phyloP scores from a whole-genome alignment of 2,888 invertebrate species.

The Orthosia gracilis region DNA sequence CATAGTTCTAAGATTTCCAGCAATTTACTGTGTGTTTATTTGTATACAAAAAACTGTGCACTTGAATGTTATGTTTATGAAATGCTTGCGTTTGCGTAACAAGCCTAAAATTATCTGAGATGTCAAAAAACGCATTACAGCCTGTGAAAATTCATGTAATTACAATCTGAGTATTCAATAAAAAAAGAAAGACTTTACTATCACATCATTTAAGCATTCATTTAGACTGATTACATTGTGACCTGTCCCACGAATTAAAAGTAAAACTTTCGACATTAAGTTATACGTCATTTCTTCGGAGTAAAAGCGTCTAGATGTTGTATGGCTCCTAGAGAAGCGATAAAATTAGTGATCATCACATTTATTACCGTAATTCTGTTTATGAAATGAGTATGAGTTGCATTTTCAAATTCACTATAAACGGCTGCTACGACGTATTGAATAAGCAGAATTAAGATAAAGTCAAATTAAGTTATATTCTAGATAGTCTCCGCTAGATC shows the following conservation, averaged over 20 bases:
- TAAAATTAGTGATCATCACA: slow-evolving; percentile 23
- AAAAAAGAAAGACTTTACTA: slow-evolving; percentile 48
- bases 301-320: slow-evolving; percentile 39
- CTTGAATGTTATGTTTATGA: not conserved
- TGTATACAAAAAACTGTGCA: not conserved
- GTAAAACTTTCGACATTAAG: slow-evolving; percentile 56
- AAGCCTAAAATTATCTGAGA: slow-evolving; percentile 28
- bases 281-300: slow-evolving; percentile 46
- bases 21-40: not conserved
- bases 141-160: slow-evolving; percentile 26
- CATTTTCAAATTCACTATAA: slow-evolving; percentile 2
- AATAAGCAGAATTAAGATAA: not conserved
- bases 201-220: slow-evolving; percentile 30
- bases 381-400: slow-evolving; percentile 34
- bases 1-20: not conserved
- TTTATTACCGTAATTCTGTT: slow-evolving; percentile 34
- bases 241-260: slow-evolving; percentile 60
- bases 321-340: slow-evolving; percentile 27
- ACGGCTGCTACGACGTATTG: not conserved
- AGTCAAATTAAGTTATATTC: no score
- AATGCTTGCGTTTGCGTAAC: slow-evolving; percentile 4
- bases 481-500: no score
- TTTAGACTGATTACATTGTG: slow-evolving; percentile 38
- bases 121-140: slow-evolving; percentile 23
- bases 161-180: slow-evolving; percentile 31